These are phyloP conservation scores for Brachirus orientalis DNA, from an alignment of 2,113 vertebrate species.

Conservation along the genomic window DNA sequence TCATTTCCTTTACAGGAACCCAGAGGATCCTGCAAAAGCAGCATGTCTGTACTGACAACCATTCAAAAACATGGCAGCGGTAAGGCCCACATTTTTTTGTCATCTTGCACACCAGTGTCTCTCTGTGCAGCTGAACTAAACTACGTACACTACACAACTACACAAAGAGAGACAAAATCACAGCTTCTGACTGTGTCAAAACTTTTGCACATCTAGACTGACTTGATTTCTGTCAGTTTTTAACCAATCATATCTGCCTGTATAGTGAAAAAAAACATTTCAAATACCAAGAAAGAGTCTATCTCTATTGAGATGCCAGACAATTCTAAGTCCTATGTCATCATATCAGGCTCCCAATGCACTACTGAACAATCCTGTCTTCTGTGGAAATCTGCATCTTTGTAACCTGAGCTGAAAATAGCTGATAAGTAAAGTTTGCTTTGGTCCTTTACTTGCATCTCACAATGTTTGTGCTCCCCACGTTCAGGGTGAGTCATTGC, in stretches of 20 bases:
- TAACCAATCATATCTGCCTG: conserved; percentile 9
- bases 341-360: neutral
- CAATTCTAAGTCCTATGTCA: conserved; percentile 1
- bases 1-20: conserved; percentile 83
- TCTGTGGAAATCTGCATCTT: conserved; percentile 44
- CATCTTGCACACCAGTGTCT: conserved; percentile 43
- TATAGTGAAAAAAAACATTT: conserved; percentile 30
- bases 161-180: conserved; percentile 11
- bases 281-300: too few species aligned
- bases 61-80: conserved; percentile 52
- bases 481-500: conserved; percentile 77
- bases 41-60: conserved; percentile 60
- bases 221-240: conserved; percentile 16
- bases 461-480: conserved; percentile 72
- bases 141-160: neutral
- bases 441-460: conserved; percentile 53
- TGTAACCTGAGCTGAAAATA: conserved; percentile 66
- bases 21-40: conserved; percentile 73
- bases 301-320: neutral
- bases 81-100: conserved; percentile 48
- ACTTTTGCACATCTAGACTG: neutral
- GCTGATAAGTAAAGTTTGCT: conserved; percentile 64
- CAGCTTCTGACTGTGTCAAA: conserved; percentile 3
- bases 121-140: conserved; percentile 31
- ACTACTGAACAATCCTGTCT: conserved; percentile 19